phyloP scores from a whole-genome alignment of 2,888 invertebrate genomes.

The Megastigmus dorsalis region DNA sequence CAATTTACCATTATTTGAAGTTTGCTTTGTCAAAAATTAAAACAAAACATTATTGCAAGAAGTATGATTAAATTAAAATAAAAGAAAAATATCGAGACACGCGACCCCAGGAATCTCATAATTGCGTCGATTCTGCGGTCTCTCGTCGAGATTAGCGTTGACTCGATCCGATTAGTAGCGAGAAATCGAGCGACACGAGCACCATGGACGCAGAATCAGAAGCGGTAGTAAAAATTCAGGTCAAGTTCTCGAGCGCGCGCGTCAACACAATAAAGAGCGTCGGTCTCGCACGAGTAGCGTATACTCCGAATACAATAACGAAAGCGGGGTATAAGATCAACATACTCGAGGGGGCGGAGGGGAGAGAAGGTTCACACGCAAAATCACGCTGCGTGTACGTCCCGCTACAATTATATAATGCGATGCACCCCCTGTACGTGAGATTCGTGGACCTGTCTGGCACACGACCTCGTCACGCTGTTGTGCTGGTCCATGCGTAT shows the following conservation, averaged over 20 bases:
- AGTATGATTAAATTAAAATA: not conserved
- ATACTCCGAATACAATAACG: constrained; percentile 20
- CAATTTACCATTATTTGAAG: too few relatives aligned
- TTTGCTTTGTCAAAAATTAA: not conserved
- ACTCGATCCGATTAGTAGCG: constrained; percentile 9
- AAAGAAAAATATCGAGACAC: not conserved
- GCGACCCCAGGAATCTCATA: too few relatives aligned
- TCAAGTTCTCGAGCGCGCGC: constrained; percentile 25
- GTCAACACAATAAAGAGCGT: constrained; percentile 19
- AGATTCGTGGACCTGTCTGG: constrained; percentile 60
- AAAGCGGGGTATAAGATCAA: constrained; percentile 19
- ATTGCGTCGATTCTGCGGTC: not conserved
- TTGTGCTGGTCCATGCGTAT: not conserved
- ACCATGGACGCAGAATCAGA: too few relatives aligned
- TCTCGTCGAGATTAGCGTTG: constrained; percentile 3
- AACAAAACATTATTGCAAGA: not conserved
- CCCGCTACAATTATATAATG: constrained; percentile 70
- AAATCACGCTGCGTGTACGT: constrained; percentile 53
- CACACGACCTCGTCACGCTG: not conserved
- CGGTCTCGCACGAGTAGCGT: not conserved
- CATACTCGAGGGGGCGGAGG: not conserved
- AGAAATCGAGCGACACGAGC: constrained; percentile 7
- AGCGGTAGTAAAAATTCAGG: not conserved
- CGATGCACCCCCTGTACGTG: constrained; percentile 66
- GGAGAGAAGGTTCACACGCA: constrained; percentile 64